These are phyloP conservation scores for Melanotaenia parkinsoni DNA, from an alignment of 2,797 vertebrate genomes.

Conservation along the genomic window DNA sequence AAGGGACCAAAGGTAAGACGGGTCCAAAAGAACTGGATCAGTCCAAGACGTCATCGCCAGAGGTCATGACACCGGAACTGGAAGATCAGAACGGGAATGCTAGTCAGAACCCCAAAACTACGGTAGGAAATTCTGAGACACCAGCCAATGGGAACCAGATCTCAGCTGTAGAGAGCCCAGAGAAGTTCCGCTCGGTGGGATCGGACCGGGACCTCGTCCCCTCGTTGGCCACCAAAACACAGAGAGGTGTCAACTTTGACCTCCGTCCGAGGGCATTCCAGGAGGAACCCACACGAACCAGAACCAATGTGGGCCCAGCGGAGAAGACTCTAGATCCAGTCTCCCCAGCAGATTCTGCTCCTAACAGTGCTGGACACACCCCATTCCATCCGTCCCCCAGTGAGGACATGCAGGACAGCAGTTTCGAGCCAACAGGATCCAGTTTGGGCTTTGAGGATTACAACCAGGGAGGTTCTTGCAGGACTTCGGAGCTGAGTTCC, in stretches of 20 bases:
- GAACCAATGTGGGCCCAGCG: slow-evolving; percentile 74
- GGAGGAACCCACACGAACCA: slow-evolving; percentile 45
- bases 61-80: slow-evolving; percentile 64
- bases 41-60: slow-evolving; percentile 76
- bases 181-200: slow-evolving; percentile 72
- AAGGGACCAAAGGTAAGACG: slow-evolving; percentile 64
- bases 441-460: slow-evolving; percentile 69
- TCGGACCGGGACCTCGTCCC: slow-evolving; percentile 45
- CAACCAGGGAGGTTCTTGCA: slow-evolving; percentile 49
- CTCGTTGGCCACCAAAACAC: slow-evolving; percentile 74
- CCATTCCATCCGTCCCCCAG: slow-evolving; percentile 78
- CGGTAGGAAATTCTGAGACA: not conserved
- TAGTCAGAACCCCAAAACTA: slow-evolving; percentile 18
- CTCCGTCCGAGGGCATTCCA: slow-evolving; percentile 68
- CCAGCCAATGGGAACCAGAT: slow-evolving; percentile 26
- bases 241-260: slow-evolving; percentile 84
- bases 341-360: slow-evolving; percentile 74
- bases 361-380: slow-evolving; percentile 70
- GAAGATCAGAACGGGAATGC: slow-evolving; percentile 44
- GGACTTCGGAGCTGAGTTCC: slow-evolving; percentile 65
- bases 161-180: slow-evolving; percentile 70
- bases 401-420: slow-evolving; percentile 58
- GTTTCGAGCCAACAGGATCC: slow-evolving; percentile 45
- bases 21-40: slow-evolving; percentile 45
- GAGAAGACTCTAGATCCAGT: slow-evolving; percentile 83